Conservation (phyloP, 2,113 vertebrate species). For the Sardina pilchardus region DNA sequence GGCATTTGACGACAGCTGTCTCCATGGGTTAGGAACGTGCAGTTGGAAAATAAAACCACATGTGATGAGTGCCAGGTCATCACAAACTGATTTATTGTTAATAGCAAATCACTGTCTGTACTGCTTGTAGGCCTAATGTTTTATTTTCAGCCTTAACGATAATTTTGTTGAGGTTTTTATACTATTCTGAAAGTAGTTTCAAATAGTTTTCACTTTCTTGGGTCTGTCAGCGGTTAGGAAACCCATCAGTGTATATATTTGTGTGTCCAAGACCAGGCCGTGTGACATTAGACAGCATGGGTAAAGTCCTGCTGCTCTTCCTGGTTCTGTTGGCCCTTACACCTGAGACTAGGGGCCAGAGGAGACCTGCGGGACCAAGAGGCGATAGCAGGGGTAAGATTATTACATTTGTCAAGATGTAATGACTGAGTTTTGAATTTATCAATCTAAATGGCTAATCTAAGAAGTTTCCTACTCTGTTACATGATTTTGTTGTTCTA, state of each 20-base stretch:
- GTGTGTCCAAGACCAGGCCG: neutral
- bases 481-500: too few relatives aligned
- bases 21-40: neutral
- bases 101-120: neutral
- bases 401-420: neutral
- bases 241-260: neutral
- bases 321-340: slow-evolving; percentile 67
- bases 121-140: neutral
- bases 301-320: slow-evolving; percentile 62
- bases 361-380: slow-evolving; percentile 62
- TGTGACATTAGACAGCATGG: slow-evolving; percentile 57
- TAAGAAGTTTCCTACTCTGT: too few relatives aligned
- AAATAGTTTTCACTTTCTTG: neutral
- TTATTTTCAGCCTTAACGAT: neutral
- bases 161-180: neutral
- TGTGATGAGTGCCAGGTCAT: neutral
- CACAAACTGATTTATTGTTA: neutral
- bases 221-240: neutral
- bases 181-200: neutral
- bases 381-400: slow-evolving; percentile 68
- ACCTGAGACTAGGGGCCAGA: slow-evolving; percentile 65
- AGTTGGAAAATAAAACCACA: neutral
- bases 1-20: neutral
- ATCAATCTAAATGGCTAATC: neutral
- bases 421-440: neutral